Evolutionary conservation across 2,888 invertebrate species (phyloP).

Genomic region (Timema podura): DNA sequence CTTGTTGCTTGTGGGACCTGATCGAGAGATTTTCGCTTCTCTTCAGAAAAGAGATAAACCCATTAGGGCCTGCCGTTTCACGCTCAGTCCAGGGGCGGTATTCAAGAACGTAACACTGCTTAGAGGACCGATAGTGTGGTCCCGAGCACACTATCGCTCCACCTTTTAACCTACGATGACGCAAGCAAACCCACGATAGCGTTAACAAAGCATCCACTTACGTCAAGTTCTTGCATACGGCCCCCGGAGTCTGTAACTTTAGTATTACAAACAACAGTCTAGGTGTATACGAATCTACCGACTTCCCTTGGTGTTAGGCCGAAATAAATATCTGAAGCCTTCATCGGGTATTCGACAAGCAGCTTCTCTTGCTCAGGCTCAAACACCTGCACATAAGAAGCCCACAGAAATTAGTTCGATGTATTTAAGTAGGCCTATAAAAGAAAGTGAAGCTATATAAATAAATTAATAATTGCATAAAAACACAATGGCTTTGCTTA

Average conservation of each 20-base stretch:
- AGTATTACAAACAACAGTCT: conserved; percentile 28
- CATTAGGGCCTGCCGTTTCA: conserved; percentile 38
- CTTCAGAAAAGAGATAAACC: conserved; percentile 37
- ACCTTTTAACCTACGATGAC: too few relatives aligned
- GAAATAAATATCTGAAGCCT: conserved; percentile 22
- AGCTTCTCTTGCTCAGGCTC: too few relatives aligned
- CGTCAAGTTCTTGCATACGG: too few relatives aligned
- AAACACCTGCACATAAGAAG: too few relatives aligned
- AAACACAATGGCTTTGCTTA: too few relatives aligned
- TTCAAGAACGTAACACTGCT: too few relatives aligned
- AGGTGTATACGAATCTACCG: conserved; percentile 33
- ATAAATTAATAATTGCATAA: too few relatives aligned
- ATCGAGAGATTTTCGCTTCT: conserved; percentile 35
- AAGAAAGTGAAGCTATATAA: conserved; percentile 28
- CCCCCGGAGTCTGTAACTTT: conserved; percentile 27
- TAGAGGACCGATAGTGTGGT: too few relatives aligned
- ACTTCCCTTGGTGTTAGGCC: conserved; percentile 34
- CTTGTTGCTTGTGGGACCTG: conserved; percentile 38
- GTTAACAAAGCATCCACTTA: too few relatives aligned
- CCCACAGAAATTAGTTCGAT: too few relatives aligned
- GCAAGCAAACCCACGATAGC: too few relatives aligned
- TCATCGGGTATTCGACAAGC: conserved; percentile 27
- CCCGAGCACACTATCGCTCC: too few relatives aligned
- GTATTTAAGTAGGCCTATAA: conserved; percentile 27
- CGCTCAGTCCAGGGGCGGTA: conserved; percentile 32